Evolutionary conservation across 2,113 vertebrate genomes (phyloP), one percentile per base, ranked within the genome.

Genomic region (Callospermophilus lateralis): DNA sequence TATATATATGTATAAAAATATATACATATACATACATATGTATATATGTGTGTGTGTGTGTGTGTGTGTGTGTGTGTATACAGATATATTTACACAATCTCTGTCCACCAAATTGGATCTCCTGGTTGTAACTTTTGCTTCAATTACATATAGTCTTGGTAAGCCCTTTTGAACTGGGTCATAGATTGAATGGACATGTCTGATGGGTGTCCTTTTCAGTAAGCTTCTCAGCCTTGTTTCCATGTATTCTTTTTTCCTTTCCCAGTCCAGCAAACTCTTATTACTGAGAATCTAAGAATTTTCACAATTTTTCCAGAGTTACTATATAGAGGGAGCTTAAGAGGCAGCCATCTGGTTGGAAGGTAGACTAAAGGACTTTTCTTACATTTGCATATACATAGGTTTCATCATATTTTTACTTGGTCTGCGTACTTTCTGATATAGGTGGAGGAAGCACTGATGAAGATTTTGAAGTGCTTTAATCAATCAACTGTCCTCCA

Each of bases 401-500:
- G 13, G 6, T 77, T 53, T 53, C 10, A 39, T 68, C 42, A 6
- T 61, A 20, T 51, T 93, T 95, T 95, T 89, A 34, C 19, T 72
- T 72, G 63, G 51, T 81, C 11, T 89, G 15, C 30, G 9, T 70
- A 83, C 13, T 81, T 89, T 37, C 68, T 80, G n/a, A 84, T 67
- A 63, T 81, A 72, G 24, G 12, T 55, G 61, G 11, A 86, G 74
- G 37, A 55, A 48, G 8, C 13, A 85, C 16, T 42, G 42, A 65
- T 55, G 12, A 16, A 93, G 72, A 88, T 80, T 80, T 93, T 80
- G n/a, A 48, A 72, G 5, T 65, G 17, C 30, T 84, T 94, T 90
- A 86, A 51, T 8, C 26, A 86, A 51, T 8, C 22, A 84, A 26
- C 5, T 15, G 72, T 45, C 3, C n/a, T 24, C 9, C n/a, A 45